A percentile compares a stretch with the other conserved stretches of the same genome.
phyloP scores from a whole-genome alignment of 2,113 vertebrate genomes.

The Leuciscus idus region DNA sequence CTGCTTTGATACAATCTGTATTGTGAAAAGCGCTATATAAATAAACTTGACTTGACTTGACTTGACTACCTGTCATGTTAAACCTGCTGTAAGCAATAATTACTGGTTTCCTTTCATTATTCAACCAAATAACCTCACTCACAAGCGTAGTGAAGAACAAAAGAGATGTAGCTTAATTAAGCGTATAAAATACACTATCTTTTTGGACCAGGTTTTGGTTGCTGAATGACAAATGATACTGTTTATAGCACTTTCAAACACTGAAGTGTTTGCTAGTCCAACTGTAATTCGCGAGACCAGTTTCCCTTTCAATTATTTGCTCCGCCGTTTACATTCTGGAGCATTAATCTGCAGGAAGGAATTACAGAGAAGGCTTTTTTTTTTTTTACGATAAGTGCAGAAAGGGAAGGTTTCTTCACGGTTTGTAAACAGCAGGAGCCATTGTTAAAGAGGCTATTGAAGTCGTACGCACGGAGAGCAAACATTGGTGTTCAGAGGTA shows the following conservation, averaged over 20 bases:
- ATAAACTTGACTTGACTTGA: too few relatives aligned
- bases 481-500: conserved; percentile 20
- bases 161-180: background rate
- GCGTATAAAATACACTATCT: background rate
- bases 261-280: background rate
- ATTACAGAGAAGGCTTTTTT: conserved; percentile 25
- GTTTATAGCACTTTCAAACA: background rate
- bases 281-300: background rate
- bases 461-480: conserved; percentile 18
- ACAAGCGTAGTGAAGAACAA: background rate
- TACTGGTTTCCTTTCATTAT: background rate
- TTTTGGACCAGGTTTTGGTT: conserved; percentile 8
- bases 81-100: background rate
- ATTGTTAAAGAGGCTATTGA: conserved; percentile 28
- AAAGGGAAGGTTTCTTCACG: conserved; percentile 9
- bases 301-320: conserved; percentile 15
- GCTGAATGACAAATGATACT: background rate
- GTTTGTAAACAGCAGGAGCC: conserved; percentile 41
- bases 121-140: background rate
- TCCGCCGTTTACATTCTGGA: background rate
- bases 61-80: background rate
- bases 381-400: background rate
- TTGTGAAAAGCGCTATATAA: too few relatives aligned
- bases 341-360: background rate
- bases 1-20: too few relatives aligned